These are phyloP conservation scores for Sminthurides aquaticus DNA, from an alignment of 2,888 invertebrate species.

Conservation along the genomic window DNA sequence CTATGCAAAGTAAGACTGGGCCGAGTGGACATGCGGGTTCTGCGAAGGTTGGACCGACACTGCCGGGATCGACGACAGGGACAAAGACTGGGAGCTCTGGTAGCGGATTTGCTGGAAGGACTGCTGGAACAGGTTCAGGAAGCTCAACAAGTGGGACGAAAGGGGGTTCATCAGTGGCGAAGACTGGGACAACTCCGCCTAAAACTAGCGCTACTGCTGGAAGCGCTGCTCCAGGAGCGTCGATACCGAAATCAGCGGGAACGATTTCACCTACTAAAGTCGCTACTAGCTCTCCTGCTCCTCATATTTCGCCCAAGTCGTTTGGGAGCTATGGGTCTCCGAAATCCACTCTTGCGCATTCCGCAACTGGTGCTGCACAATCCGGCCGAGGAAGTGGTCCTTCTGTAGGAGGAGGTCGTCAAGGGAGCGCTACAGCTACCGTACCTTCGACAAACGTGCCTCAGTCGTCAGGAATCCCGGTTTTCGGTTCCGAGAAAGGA, in stretches of 20 bases:
- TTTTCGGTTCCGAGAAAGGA: not conserved
- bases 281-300: not conserved
- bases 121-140: no score
- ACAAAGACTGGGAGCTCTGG: not conserved
- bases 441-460: not conserved
- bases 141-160: no score
- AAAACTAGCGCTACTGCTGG: no score
- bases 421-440: not conserved
- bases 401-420: no score
- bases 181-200: no score
- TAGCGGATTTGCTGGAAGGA: no score
- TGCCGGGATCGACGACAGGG: not conserved
- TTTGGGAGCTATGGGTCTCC: no score
- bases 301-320: not conserved
- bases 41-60: not conserved
- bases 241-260: not conserved
- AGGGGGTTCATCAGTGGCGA: no score
- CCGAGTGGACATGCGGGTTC: no score
- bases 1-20: no score
- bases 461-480: not conserved
- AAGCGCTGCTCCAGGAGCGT: not conserved
- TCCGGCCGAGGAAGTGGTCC: no score
- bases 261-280: not conserved
- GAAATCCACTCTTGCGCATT: not conserved
- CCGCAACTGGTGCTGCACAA: constrained; percentile 3